Evolutionary conservation across 2,888 invertebrate species (phyloP).

Genomic region (Agrotis exclamationis): DNA sequence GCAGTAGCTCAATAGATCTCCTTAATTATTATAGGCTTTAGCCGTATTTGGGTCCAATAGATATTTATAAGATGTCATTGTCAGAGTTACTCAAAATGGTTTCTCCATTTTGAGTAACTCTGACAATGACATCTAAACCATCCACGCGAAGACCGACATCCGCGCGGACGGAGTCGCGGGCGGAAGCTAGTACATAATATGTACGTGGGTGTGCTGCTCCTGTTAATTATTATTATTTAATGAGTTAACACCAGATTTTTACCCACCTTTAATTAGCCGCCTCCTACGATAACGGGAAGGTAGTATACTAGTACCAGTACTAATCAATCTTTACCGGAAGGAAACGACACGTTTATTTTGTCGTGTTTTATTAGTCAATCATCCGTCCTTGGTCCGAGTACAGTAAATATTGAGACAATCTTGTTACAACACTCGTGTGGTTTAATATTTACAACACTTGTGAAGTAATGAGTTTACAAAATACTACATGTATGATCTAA

Average conservation of each 20-base stretch:
- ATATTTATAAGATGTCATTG: too few species aligned
- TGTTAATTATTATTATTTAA: too few species aligned
- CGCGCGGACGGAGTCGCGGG: too few species aligned
- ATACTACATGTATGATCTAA: conserved; percentile 22
- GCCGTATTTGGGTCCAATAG: too few species aligned
- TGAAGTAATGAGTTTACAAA: neutral
- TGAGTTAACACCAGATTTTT: neutral
- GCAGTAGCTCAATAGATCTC: too few species aligned
- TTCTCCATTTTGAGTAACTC: too few species aligned
- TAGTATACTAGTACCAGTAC: neutral
- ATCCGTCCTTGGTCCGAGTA: neutral
- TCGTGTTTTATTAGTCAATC: conserved; percentile 8
- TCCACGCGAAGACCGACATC: too few species aligned
- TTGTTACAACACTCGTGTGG: conserved; percentile 26
- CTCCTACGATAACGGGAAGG: neutral
- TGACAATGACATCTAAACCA: too few species aligned
- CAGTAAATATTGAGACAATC: conserved; percentile 28
- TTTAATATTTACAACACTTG: conserved; percentile 17
- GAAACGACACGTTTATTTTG: neutral
- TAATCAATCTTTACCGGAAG: conserved; percentile 8
- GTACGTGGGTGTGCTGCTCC: too few species aligned
- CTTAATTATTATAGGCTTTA: too few species aligned
- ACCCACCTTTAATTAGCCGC: neutral
- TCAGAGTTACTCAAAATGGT: too few species aligned
- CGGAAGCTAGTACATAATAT: too few species aligned